Evolutionary conservation across 2,888 invertebrate genomes (phyloP).

Genomic region (Phortica okadai): DNA sequence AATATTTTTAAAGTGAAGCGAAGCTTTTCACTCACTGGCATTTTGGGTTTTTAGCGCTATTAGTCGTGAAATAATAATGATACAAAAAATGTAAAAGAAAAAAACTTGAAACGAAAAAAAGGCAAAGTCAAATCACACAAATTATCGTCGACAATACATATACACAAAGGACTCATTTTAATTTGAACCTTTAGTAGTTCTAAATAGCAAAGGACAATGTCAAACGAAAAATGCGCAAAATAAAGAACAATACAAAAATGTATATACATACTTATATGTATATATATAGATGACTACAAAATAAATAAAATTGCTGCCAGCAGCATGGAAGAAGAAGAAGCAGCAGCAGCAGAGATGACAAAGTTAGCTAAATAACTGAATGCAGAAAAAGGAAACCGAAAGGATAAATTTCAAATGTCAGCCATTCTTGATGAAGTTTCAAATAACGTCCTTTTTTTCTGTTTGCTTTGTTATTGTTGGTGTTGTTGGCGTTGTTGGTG

Average conservation of each 20-base stretch:
- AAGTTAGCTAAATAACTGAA: not conserved
- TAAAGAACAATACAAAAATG: not conserved
- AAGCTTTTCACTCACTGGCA: not conserved
- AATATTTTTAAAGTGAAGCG: too few species aligned
- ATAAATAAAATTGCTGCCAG: constrained; percentile 7
- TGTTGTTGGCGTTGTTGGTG: not conserved
- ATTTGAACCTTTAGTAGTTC: constrained; percentile 25
- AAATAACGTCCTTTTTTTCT: constrained; percentile 29
- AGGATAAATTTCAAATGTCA: constrained; percentile 35
- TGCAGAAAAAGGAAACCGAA: not conserved
- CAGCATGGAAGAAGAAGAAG: not conserved
- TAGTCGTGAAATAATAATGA: not conserved
- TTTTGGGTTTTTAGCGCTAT: constrained; percentile 24
- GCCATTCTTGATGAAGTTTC: constrained; percentile 33
- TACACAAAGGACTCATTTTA: constrained; percentile 42
- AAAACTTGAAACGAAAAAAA: not conserved
- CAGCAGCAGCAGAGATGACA: not conserved
- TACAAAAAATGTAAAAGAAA: not conserved
- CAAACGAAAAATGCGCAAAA: not conserved
- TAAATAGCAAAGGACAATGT: constrained; percentile 3
- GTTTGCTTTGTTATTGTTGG: not conserved
- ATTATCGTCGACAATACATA: constrained; percentile 34
- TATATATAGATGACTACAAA: not conserved
- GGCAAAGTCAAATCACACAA: constrained; percentile 35
- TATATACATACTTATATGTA: not conserved